Percentiles rank a stretch among this genome's conserved stretches.
Evolutionary conservation across 2,888 invertebrate genomes (phyloP).

Genomic region (Anthophora plumipes): DNA sequence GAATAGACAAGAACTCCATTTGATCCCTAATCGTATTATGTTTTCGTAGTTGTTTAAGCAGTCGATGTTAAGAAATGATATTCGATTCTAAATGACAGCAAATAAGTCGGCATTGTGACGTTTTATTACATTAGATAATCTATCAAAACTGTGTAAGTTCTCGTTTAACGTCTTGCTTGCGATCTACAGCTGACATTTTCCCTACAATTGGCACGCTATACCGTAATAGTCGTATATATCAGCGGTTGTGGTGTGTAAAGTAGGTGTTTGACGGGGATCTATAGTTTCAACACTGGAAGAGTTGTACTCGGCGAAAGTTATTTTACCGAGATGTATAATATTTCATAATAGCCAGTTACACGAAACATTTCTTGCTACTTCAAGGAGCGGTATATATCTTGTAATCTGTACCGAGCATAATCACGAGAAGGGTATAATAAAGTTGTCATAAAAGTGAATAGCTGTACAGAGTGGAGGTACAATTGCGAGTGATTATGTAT

Average conservation of each 20-base stretch:
- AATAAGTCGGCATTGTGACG: neutral
- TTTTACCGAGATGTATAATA: no score
- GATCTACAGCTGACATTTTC: neutral
- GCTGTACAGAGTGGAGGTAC: neutral
- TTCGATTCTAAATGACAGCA: no score
- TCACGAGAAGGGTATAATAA: neutral
- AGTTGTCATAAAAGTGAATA: neutral
- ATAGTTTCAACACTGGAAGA: neutral
- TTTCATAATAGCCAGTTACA: neutral
- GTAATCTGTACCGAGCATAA: slow-evolving; percentile 4
- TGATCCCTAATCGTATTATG: no score
- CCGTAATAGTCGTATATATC: neutral
- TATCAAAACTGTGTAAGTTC: neutral
- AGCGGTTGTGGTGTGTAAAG: neutral
- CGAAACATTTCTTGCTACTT: neutral
- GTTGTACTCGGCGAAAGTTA: neutral
- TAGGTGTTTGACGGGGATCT: neutral
- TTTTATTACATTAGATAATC: slow-evolving; percentile 2
- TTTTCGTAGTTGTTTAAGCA: no score
- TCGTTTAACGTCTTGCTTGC: neutral
- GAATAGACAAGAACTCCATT: no score
- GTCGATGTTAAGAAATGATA: no score
- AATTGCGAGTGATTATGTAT: neutral
- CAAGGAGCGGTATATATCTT: neutral
- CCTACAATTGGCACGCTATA: neutral